Conservation (phyloP, 1,140 invertebrate genomes). For the Andrena cerasifolii region DNA sequence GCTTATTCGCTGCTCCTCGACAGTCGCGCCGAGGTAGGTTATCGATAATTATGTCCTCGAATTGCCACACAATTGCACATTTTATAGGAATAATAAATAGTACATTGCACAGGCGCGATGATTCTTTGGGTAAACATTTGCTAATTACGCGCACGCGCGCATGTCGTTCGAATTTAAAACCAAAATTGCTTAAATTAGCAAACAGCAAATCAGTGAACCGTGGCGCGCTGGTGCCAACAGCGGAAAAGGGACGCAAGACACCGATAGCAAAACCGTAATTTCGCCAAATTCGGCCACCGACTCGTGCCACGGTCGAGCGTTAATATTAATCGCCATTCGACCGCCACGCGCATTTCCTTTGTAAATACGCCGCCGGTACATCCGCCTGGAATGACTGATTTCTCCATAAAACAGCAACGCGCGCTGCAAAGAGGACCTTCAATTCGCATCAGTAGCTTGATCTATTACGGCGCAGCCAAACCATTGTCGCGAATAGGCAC, state of each 20-base stretch:
- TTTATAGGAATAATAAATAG: neutral
- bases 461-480: slow-evolving; percentile 33
- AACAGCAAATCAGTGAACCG: slow-evolving; percentile 35
- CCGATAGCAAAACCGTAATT: slow-evolving; percentile 37
- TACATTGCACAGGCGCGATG: neutral
- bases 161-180: slow-evolving; percentile 45
- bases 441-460: slow-evolving; percentile 30
- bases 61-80: neutral
- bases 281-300: slow-evolving; percentile 26
- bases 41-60: no score
- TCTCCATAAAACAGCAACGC: slow-evolving; percentile 41
- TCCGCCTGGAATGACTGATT: slow-evolving; percentile 51
- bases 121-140: slow-evolving; percentile 28
- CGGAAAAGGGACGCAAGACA: neutral
- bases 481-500: neutral
- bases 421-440: slow-evolving; percentile 23
- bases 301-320: slow-evolving; percentile 51
- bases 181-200: slow-evolving; percentile 39
- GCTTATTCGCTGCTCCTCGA: no score
- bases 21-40: no score
- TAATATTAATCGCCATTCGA: slow-evolving; percentile 66
- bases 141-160: slow-evolving; percentile 9
- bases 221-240: neutral
- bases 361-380: slow-evolving; percentile 51
- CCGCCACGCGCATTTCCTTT: slow-evolving; percentile 53